Conservation (phyloP, 2,113 vertebrate species). For the Stercorarius parasiticus region DNA sequence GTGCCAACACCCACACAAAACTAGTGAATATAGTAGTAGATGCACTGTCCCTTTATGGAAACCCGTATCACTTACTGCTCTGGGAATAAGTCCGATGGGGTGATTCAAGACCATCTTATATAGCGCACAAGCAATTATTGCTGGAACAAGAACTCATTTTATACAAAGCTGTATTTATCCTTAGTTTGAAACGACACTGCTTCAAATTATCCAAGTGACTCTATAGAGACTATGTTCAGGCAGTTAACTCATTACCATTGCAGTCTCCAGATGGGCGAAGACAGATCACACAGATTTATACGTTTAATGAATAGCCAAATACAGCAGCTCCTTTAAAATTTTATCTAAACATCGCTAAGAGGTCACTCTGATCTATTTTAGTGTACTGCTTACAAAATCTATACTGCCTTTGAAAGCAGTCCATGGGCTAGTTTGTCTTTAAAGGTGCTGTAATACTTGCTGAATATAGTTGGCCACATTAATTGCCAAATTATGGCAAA, state of each 20-base stretch:
- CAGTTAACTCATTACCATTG: constrained; percentile 53
- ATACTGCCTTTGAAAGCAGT: background rate
- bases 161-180: constrained; percentile 55
- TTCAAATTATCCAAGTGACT: constrained; percentile 36
- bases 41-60: constrained; percentile 20
- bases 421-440: background rate
- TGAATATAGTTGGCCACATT: background rate
- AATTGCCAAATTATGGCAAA: background rate
- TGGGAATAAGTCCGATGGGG: constrained; percentile 30
- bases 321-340: background rate
- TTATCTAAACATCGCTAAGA: constrained; percentile 18
- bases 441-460: background rate
- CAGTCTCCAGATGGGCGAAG: constrained; percentile 20
- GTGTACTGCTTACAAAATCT: background rate
- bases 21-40: background rate
- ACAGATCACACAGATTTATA: constrained; percentile 13
- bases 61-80: background rate
- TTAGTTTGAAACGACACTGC: background rate
- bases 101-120: constrained; percentile 30
- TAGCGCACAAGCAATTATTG: background rate
- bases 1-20: background rate
- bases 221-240: constrained; percentile 32
- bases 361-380: background rate
- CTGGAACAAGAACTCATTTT: constrained; percentile 37
- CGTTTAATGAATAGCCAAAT: constrained; percentile 27